phyloP scores from a whole-genome alignment of 2,888 invertebrate species.

The Cylloceria caligata region DNA sequence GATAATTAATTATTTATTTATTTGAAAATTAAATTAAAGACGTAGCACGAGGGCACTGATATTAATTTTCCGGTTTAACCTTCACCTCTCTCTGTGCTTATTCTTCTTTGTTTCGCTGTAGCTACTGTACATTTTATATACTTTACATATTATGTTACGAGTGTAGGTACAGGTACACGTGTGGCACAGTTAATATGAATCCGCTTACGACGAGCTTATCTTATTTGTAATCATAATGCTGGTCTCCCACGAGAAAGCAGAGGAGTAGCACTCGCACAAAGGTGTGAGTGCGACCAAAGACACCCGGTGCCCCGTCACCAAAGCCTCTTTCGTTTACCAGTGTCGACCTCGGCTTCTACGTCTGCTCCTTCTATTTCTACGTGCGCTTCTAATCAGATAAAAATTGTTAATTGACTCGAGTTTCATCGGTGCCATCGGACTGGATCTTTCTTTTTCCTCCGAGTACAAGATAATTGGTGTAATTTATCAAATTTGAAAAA shows the following conservation, averaged over 20 bases:
- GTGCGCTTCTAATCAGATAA: not conserved
- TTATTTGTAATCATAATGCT: conserved; percentile 12
- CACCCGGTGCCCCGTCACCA: not conserved
- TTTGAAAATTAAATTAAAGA: not conserved
- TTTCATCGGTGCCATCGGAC: not conserved
- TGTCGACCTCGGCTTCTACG: not conserved
- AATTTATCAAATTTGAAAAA: not conserved
- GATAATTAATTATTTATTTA: not conserved
- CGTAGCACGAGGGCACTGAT: not conserved
- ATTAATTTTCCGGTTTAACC: conserved; percentile 5
- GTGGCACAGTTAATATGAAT: not conserved
- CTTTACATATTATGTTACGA: not conserved
- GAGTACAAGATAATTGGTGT: too few relatives aligned
- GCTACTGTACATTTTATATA: not conserved
- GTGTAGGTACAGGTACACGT: not conserved
- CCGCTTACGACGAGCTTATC: conserved; percentile 6
- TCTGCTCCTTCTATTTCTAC: not conserved
- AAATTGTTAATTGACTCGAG: not conserved
- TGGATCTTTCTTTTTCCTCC: too few relatives aligned
- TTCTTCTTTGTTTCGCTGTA: not conserved
- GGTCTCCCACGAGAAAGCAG: not conserved
- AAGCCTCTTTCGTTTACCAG: not conserved
- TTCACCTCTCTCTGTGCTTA: not conserved
- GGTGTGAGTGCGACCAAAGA: not conserved
- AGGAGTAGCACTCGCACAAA: not conserved